Base-by-base conservation (phyloP, 2,888 invertebrate species). In the Netelia inedita region DNA sequence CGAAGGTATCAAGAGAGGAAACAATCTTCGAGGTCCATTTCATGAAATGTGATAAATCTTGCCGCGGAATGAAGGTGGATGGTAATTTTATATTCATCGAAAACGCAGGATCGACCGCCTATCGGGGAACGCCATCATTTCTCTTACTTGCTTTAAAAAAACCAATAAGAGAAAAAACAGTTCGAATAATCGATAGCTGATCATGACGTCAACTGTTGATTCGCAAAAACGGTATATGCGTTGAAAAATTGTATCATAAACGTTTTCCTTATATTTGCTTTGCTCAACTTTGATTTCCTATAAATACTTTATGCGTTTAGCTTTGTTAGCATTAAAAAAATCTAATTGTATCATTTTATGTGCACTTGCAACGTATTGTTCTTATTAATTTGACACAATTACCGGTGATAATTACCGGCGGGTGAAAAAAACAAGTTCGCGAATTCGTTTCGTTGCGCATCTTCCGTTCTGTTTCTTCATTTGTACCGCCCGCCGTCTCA, bases 391-490 rank as follows among this genome's bases (percentile, higher is more conserved):
- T 35, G 5, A 8, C 6, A 35, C 8, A 35, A 35, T 35, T 35
- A 35, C 35, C 35, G 35, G 35, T 6, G 35, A 35, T 35, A 6
- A 35, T 35, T 43, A 16, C 14, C 43, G n/a, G 55, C 41, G 41
- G 66, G 14, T 14, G 65, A 55, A 19, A 50, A 35, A 69, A 41
- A 69, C 50, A 55, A 53, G 53, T 72, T 65, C 41, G n/a, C 43
- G n/a, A 65, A 71, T 55, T 65, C 21, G 53, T 59, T 78, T 10
- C 50, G 35, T 41, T 16, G 14, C 55, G n/a, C 57, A 66, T 57
- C 28, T 74, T 23, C 21, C 35, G 14, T 19, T 23, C 35, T 14
- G 14, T n/a, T 10, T 68, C 28, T 16, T 8, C 9, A 19, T 43
- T 41, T 55, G 23, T 43, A n/a, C 16, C 2, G 59, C 16, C 14